Evolutionary conservation across 2,888 invertebrate species (phyloP).

Genomic region (Latheticus oryzae): DNA sequence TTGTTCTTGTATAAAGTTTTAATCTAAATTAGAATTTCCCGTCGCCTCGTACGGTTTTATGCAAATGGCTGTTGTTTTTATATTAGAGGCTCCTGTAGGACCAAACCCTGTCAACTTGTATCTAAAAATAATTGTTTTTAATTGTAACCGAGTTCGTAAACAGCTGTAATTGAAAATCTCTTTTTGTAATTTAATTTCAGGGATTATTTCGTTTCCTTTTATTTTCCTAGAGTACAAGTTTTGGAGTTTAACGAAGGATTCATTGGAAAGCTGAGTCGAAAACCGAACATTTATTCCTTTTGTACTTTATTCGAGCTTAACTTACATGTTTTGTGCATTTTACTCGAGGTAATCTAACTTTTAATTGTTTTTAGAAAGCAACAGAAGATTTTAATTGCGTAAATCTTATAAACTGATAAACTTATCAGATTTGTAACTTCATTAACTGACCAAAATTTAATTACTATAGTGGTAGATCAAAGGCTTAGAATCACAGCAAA

Average conservation of each 20-base stretch:
- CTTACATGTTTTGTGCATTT: conserved; percentile 22
- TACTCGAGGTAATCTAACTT: conserved; percentile 22
- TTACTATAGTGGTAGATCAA: too few species aligned
- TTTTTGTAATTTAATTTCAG: conserved; percentile 42
- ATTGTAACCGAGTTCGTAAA: conserved; percentile 48
- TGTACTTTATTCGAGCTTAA: conserved; percentile 18
- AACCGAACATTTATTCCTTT: conserved; percentile 17
- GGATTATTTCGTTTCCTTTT: conserved; percentile 43
- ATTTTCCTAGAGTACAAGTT: conserved; percentile 35
- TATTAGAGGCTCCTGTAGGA: conserved; percentile 42
- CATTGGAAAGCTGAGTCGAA: conserved; percentile 22
- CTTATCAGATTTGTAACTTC: too few species aligned
- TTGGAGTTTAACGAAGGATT: conserved; percentile 38
- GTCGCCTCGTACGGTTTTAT: conserved; percentile 50
- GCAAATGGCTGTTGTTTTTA: conserved; percentile 49
- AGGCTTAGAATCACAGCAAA: not conserved
- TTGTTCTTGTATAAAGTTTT: conserved; percentile 52
- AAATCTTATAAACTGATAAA: too few species aligned
- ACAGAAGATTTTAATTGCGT: too few species aligned
- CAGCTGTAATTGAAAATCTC: conserved; percentile 49
- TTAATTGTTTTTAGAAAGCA: conserved; percentile 22
- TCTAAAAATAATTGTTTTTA: conserved; percentile 52
- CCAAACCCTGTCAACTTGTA: conserved; percentile 41
- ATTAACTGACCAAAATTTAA: too few species aligned
- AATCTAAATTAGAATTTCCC: conserved; percentile 51